Evolutionary conservation across 2,888 invertebrate genomes (phyloP).

Genomic region (Electrophaes corylata): DNA sequence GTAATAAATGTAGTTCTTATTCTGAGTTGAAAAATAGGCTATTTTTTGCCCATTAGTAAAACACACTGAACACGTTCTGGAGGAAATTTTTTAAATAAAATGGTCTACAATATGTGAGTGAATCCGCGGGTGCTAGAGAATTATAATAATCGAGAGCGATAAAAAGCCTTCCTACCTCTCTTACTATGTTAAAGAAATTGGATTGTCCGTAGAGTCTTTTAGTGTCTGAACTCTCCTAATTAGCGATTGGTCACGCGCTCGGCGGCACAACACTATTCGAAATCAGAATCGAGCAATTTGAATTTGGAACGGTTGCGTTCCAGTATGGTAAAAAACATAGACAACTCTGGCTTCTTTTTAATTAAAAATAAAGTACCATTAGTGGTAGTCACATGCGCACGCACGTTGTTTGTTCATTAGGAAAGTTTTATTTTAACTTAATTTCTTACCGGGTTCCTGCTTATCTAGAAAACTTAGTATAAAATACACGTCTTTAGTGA

Average conservation of each 20-base stretch:
- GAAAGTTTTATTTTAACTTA: conserved; percentile 2
- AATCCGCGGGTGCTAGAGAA: too few relatives aligned
- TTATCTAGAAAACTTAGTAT: too few relatives aligned
- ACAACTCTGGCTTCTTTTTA: conserved; percentile 54
- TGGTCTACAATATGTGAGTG: too few relatives aligned
- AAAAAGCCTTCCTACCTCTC: too few relatives aligned
- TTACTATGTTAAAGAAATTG: too few relatives aligned
- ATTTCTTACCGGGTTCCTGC: not conserved
- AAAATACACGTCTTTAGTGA: too few relatives aligned
- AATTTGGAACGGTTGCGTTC: conserved; percentile 76
- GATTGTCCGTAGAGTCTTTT: conserved; percentile 26
- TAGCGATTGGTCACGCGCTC: conserved; percentile 83
- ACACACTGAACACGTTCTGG: too few relatives aligned
- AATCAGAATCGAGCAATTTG: conserved; percentile 77
- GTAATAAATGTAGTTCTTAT: too few relatives aligned
- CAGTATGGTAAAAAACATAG: conserved; percentile 51
- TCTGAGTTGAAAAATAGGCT: too few relatives aligned
- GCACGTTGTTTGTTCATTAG: conserved; percentile 15
- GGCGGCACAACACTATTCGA: conserved; percentile 65
- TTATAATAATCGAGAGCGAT: too few relatives aligned
- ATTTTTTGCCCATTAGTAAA: too few relatives aligned
- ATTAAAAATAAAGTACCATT: conserved; percentile 54
- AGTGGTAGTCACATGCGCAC: conserved; percentile 25
- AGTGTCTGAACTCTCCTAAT: conserved; percentile 70
- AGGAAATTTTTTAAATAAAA: too few relatives aligned